Conservation (phyloP, 2,797 vertebrate species). For the Haliaeetus albicilla region DNA sequence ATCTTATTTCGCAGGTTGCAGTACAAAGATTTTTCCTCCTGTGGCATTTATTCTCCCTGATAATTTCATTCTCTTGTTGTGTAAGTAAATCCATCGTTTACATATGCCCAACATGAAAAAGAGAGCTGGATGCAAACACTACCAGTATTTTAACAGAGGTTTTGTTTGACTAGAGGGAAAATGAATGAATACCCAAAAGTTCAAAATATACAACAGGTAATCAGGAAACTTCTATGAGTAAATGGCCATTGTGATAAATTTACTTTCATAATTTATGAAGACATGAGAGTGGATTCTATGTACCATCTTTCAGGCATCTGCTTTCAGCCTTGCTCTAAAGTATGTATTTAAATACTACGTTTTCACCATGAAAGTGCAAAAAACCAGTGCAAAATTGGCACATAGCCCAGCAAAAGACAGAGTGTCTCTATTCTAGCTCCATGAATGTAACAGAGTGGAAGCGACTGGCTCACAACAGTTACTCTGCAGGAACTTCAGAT, state of each 20-base stretch:
- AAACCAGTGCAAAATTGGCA: neutral
- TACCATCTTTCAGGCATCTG: neutral
- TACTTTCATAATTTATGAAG: neutral
- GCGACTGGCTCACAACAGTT: neutral
- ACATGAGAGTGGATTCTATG: neutral
- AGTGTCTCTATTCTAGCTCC: neutral
- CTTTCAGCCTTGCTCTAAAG: neutral
- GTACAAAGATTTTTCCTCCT: neutral
- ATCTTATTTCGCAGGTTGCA: neutral
- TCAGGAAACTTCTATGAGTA: neutral
- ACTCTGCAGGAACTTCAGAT: neutral
- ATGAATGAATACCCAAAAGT: neutral
- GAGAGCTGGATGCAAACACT: neutral
- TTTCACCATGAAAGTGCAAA: neutral
- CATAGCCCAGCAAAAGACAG: neutral
- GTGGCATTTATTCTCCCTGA: neutral
- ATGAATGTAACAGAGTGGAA: neutral
- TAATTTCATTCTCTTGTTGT: neutral
- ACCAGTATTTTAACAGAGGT: neutral
- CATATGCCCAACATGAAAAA: neutral
- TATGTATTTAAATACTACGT: neutral
- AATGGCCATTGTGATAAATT: neutral
- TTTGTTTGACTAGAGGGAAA: neutral
- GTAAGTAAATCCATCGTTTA: neutral
- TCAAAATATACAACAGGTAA: neutral